These are phyloP conservation scores for Dasysyrphus albostriatus DNA, from an alignment of 2,888 invertebrate species.

Conservation along the genomic window DNA sequence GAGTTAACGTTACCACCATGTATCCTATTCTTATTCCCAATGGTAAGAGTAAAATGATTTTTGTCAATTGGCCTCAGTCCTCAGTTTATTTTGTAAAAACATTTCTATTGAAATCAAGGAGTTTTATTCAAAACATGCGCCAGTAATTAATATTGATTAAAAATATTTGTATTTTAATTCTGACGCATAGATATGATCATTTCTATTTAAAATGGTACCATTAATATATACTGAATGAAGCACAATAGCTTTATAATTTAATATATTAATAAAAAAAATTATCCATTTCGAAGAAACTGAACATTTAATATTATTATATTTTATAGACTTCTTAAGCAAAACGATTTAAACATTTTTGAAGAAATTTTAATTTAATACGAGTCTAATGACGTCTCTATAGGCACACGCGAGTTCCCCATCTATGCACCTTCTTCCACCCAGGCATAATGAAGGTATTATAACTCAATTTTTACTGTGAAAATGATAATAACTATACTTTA, in stretches of 20 bases:
- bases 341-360: conserved; percentile 13
- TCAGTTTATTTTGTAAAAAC: too few species aligned
- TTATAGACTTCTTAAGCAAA: neutral
- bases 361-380: conserved; percentile 23
- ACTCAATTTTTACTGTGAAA: conserved; percentile 45
- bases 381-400: conserved; percentile 39
- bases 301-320: conserved; percentile 1
- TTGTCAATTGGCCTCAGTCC: too few species aligned
- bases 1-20: too few species aligned
- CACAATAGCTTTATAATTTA: conserved; percentile 7
- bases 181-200: neutral
- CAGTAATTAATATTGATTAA: neutral
- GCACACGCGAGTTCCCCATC: conserved; percentile 32
- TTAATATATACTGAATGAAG: conserved; percentile 2
- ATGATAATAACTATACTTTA: conserved; percentile 42
- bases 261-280: neutral
- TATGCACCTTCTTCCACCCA: neutral
- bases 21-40: too few species aligned
- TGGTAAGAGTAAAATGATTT: too few species aligned
- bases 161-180: neutral
- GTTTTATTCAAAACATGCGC: neutral
- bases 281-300: neutral
- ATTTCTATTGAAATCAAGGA: neutral
- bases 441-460: conserved; percentile 29
- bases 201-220: conserved; percentile 1